These are phyloP conservation scores for Lordiphosa stackelbergi DNA, from an alignment of 1,140 invertebrate species.

Conservation along the genomic window DNA sequence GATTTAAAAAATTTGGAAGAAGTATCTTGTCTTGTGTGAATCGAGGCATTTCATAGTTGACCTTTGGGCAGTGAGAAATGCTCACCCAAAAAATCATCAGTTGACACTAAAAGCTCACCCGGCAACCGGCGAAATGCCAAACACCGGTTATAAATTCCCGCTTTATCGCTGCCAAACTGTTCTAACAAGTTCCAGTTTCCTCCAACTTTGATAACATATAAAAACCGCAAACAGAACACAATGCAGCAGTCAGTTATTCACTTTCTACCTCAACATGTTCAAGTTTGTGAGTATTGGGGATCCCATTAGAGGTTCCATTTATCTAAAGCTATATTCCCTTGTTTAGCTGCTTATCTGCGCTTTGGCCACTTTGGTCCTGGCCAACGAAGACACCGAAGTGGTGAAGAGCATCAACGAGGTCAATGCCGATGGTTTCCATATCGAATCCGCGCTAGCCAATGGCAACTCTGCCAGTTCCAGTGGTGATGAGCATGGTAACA, in stretches of 20 bases:
- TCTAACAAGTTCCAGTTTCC: constrained; percentile 1
- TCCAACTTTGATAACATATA: constrained; percentile 12
- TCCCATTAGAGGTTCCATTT: background rate
- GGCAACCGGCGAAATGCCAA: constrained; percentile 9
- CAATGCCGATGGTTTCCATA: constrained; percentile 76
- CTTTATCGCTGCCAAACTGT: constrained; percentile 3
- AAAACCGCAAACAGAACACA: constrained; percentile 5
- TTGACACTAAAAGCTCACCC: constrained; percentile 7
- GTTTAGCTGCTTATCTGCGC: constrained; percentile 37
- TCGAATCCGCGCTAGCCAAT: constrained; percentile 79
- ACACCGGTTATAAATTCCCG: background rate
- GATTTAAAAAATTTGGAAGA: too few relatives aligned
- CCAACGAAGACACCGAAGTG: constrained; percentile 54
- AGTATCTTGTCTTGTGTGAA: constrained; percentile 29
- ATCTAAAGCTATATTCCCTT: background rate
- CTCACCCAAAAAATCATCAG: constrained; percentile 3
- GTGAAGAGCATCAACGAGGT: constrained; percentile 51
- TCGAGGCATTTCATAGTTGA: constrained; percentile 44
- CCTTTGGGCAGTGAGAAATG: constrained; percentile 12
- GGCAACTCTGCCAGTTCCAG: constrained; percentile 79
- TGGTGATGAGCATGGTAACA: constrained; percentile 74
- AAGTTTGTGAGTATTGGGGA: constrained; percentile 39
- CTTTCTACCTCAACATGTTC: constrained; percentile 36
- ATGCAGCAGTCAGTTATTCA: constrained; percentile 27
- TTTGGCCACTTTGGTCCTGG: constrained; percentile 26